phyloP scores from a whole-genome alignment of 2,797 vertebrate species.

The Sebastes iracundus region DNA sequence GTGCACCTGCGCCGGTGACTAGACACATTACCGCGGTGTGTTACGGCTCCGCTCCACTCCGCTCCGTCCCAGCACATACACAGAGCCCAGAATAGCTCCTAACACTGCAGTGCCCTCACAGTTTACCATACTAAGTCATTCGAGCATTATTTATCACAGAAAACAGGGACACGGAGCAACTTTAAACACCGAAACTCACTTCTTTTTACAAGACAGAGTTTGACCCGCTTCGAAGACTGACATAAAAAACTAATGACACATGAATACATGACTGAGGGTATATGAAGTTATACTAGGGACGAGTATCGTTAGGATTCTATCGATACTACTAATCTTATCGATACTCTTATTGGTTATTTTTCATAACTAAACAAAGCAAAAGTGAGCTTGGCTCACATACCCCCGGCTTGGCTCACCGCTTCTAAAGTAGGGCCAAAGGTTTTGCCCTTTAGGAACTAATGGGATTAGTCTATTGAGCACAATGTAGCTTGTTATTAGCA shows the following conservation, averaged over 20 bases:
- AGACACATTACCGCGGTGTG: conserved; percentile 33
- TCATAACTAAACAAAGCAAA: no score
- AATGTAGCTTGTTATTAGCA: no score
- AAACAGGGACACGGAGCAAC: not conserved
- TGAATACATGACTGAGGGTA: no score
- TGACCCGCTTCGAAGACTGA: not conserved
- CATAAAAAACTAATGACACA: not conserved
- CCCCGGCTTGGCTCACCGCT: no score
- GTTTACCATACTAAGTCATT: conserved; percentile 11
- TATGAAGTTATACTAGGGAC: no score
- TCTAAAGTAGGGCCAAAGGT: no score
- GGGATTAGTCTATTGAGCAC: no score
- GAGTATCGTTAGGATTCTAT: no score
- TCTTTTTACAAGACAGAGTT: not conserved
- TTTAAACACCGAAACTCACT: not conserved
- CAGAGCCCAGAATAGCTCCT: not conserved
- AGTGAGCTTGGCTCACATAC: no score
- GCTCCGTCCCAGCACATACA: not conserved
- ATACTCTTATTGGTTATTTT: no score
- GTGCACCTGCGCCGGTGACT: conserved; percentile 20
- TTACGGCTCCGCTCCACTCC: not conserved
- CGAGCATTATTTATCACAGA: conserved; percentile 15
- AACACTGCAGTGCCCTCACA: conserved; percentile 6
- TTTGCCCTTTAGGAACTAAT: no score
- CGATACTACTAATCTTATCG: no score